These are phyloP conservation scores for Xanthorhoe designata DNA, from an alignment of 2,888 invertebrate genomes.

Conservation along the genomic window DNA sequence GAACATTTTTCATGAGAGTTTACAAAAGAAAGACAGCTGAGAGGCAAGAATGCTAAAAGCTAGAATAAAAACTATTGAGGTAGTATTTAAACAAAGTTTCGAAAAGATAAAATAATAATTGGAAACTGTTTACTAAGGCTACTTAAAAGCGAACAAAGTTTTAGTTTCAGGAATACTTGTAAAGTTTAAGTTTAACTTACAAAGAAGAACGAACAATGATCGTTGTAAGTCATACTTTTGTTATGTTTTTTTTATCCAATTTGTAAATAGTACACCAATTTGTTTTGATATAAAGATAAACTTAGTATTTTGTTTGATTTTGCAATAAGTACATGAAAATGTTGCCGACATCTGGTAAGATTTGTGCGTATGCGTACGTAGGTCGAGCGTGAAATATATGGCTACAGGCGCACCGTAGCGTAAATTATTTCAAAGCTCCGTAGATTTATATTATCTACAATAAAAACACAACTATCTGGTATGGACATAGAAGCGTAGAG, in stretches of 20 bases:
- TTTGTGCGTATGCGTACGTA: conserved; percentile 67
- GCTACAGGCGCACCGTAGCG: conserved; percentile 49
- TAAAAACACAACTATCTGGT: no score
- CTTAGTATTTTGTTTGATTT: no score
- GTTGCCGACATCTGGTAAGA: conserved; percentile 57
- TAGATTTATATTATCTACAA: conserved; percentile 7
- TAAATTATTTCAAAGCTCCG: conserved; percentile 20
- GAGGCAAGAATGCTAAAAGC: no score
- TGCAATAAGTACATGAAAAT: no score
- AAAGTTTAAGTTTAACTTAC: not conserved
- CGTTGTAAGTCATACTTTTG: not conserved
- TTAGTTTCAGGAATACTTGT: not conserved
- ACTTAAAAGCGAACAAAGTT: not conserved
- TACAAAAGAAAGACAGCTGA: not conserved
- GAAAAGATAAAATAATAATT: not conserved
- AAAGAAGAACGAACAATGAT: conserved; percentile 25
- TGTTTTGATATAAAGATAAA: no score
- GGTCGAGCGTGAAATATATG: conserved; percentile 63
- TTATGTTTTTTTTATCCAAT: not conserved
- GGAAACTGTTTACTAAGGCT: no score
- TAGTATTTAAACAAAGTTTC: no score
- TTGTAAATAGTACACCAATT: no score
- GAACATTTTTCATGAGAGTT: no score
- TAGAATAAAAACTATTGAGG: no score
- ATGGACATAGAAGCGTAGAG: no score